Evolutionary conservation across 2,888 invertebrate species (phyloP).

Genomic region (Stenotaenia linearis): DNA sequence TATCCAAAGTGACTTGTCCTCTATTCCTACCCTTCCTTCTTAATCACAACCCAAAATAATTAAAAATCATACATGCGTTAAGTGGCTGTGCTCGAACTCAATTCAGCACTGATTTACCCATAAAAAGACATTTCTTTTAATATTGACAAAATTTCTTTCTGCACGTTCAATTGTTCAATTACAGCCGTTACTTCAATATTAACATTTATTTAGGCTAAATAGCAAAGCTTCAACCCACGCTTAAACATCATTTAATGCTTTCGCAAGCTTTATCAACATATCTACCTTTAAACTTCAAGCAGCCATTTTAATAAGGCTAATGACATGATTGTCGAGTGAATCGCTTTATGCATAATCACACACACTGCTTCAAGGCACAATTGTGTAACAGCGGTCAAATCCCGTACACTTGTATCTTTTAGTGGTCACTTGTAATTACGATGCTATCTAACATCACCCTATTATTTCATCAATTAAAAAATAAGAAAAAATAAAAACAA

Average conservation of each 20-base stretch:
- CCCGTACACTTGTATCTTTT: background rate
- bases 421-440: constrained; percentile 15
- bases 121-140: background rate
- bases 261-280: background rate
- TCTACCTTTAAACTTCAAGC: background rate
- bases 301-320: constrained; percentile 6
- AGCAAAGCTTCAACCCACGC: background rate
- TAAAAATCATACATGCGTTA: background rate
- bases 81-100: background rate
- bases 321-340: constrained; percentile 4
- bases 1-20: background rate
- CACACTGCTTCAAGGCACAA: background rate
- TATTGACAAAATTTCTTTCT: no score
- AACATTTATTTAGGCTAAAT: background rate
- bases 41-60: background rate
- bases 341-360: constrained; percentile 15
- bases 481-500: background rate
- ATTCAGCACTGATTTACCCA: background rate
- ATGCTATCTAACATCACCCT: background rate
- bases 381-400: constrained; percentile 19
- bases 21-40: background rate
- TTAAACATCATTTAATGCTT: background rate
- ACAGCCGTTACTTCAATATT: no score
- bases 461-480: background rate
- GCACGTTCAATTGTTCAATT: no score